Evolutionary conservation across 2,888 invertebrate genomes (phyloP), one percentile per base, ranked within the genome.

Genomic region (Lampropteryx suffumata): DNA sequence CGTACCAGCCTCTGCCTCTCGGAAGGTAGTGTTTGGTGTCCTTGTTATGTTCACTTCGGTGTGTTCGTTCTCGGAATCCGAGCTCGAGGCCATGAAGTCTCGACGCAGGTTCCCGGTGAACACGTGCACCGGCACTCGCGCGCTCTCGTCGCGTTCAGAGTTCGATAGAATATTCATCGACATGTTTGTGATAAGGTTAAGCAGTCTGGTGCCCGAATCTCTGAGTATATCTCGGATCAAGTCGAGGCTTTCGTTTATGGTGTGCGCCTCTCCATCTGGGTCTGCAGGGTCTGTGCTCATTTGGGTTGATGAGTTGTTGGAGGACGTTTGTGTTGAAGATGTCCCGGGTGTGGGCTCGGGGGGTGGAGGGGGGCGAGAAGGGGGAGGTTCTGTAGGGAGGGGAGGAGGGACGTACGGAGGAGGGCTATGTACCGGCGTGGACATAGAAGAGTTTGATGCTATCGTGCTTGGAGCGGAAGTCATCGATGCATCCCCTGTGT

Each of bases 101-200:
- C 76, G 73, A 13, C 73, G 73, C 50, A 77, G 65, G 10, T 62
- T 66, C 8, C 76, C 67, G 42, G 73, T 73, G 47, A 79, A 73
- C 5, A 79, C 66, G 6, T 81, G 72, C 4, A 73, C 63, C 2
- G 74, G 76, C 1, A 79, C 75, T 7, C 76, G 64, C 60, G 10
- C 74, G 73, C 1, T 79, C 73, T 14, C 76, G 62, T 3, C 44
- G 1, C 48, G 35, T 10, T 83, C 83, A 1, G 79, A 76, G 49
- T 73, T 80, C 7, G 82, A 79, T 47, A 89, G 61, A 5, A 83
- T 85, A 4, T 88, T 80, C 53, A 86, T 57, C 0, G 90, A 89
- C 84, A 89, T 87, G 44, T 87, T 84, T 0, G 88, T 88, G 40
- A 91, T 90, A 39, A 90, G 71, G 61, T 90, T 88, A 30, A 91